Evolutionary conservation across 1,140 invertebrate species (phyloP).

Genomic region (Lordiphosa mommai): DNA sequence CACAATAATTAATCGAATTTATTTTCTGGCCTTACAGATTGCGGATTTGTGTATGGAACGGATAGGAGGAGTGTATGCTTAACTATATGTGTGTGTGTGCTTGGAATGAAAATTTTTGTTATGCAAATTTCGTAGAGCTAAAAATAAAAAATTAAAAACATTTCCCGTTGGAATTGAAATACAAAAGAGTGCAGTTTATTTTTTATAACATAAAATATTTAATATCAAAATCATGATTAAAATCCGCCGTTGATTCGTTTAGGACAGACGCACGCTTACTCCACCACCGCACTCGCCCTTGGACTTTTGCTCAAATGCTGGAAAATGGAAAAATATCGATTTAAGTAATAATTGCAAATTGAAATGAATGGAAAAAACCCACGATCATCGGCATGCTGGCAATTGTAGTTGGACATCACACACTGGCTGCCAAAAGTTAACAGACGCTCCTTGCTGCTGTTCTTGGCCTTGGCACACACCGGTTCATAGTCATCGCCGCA

Average conservation of each 20-base stretch:
- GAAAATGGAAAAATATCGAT: conserved; percentile 8
- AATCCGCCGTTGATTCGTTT: conserved; percentile 1
- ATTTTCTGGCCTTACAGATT: conserved; percentile 20
- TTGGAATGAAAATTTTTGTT: conserved; percentile 34
- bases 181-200: background rate
- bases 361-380: conserved; percentile 13
- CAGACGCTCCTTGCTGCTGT: conserved; percentile 64
- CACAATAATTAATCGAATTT: background rate
- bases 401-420: conserved; percentile 73
- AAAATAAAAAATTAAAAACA: conserved; percentile 21
- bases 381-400: conserved; percentile 72
- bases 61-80: conserved; percentile 25
- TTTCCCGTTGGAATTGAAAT: conserved; percentile 37
- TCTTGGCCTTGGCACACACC: conserved; percentile 64
- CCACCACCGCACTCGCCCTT: conserved; percentile 71
- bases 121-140: conserved; percentile 14
- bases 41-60: conserved; percentile 9
- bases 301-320: conserved; percentile 62
- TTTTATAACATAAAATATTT: conserved; percentile 19
- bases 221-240: background rate
- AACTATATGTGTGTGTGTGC: conserved; percentile 17
- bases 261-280: conserved; percentile 72
- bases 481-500: conserved; percentile 62
- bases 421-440: conserved; percentile 69
- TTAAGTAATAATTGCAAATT: background rate